Evolutionary conservation across 2,797 vertebrate genomes (phyloP).

Genomic region (Xiphorhynchus erythropygius): DNA sequence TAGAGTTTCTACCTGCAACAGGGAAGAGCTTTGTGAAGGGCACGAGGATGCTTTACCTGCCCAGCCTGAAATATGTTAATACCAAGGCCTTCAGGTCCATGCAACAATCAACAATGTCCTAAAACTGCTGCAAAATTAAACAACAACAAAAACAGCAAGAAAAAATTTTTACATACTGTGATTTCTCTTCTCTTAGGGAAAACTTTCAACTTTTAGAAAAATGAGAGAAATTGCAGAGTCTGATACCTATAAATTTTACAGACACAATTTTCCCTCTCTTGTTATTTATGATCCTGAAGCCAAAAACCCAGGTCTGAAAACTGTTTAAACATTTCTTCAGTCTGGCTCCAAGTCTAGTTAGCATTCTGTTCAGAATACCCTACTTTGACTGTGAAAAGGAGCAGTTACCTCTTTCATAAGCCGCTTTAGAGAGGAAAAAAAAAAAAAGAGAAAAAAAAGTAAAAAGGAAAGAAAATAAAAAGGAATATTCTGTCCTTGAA

Average conservation of each 20-base stretch:
- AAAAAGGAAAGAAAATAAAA: background rate
- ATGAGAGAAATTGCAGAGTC: background rate
- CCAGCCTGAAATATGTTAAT: slow-evolving; percentile 76
- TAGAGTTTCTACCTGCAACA: background rate
- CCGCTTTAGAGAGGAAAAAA: background rate
- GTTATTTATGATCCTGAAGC: background rate
- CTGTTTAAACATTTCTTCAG: background rate
- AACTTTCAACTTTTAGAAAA: background rate
- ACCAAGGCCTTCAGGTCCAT: slow-evolving; percentile 77
- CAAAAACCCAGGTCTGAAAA: background rate
- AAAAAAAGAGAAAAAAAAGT: too few species aligned
- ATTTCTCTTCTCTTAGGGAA: background rate
- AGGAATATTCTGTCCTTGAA: slow-evolving; percentile 36
- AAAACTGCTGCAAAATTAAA: slow-evolving; percentile 68
- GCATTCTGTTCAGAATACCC: slow-evolving; percentile 56
- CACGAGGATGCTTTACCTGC: slow-evolving; percentile 17
- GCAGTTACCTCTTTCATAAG: slow-evolving; percentile 58
- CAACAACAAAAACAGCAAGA: background rate
- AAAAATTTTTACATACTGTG: background rate
- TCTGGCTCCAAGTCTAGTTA: slow-evolving; percentile 26
- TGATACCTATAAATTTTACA: background rate
- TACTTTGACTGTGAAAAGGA: slow-evolving; percentile 63
- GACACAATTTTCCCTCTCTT: background rate
- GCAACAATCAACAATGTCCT: slow-evolving; percentile 75
- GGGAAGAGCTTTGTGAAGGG: background rate